Conservation (phyloP, 1,140 invertebrate species). For the Psix sp. region DNA sequence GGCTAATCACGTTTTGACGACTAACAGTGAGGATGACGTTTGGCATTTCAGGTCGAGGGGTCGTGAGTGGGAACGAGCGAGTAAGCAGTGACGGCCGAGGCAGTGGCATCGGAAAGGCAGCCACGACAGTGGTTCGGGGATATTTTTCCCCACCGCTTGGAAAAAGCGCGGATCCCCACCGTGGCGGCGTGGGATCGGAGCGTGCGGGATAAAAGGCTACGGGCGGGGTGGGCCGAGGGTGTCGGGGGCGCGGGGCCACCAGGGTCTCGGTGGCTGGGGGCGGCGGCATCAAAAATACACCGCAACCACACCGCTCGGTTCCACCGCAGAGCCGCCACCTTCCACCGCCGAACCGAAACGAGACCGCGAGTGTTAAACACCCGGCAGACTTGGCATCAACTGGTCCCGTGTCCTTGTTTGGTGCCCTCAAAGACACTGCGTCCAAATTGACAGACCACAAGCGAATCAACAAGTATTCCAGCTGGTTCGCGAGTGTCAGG, state of each 20-base stretch:
- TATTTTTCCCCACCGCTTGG: conserved; percentile 63
- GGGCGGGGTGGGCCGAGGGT: conserved; percentile 45
- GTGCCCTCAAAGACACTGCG: not conserved
- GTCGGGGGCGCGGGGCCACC: conserved; percentile 32
- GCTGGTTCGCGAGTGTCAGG: not conserved
- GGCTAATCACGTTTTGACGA: conserved; percentile 32
- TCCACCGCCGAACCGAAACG: conserved; percentile 75
- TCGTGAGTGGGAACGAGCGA: conserved; percentile 31
- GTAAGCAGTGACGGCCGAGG: conserved; percentile 23
- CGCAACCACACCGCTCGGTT: conserved; percentile 78
- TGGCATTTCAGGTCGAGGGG: conserved; percentile 44
- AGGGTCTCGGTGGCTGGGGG: conserved; percentile 66
- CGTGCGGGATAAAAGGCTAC: conserved; percentile 58
- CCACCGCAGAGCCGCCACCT: conserved; percentile 77
- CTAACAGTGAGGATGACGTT: conserved; percentile 44
- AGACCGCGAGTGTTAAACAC: conserved; percentile 75
- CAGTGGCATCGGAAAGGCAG: conserved; percentile 53
- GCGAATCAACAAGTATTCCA: conserved; percentile 1
- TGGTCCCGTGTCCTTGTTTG: conserved; percentile 21
- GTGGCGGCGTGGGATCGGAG: conserved; percentile 63
- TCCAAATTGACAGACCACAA: not conserved
- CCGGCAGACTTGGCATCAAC: conserved; percentile 59
- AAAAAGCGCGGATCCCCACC: conserved; percentile 60
- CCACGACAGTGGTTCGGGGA: conserved; percentile 58
- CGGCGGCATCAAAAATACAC: conserved; percentile 78